Evolutionary conservation across 2,888 invertebrate genomes (phyloP).

Genomic region (Stomorhina lunata): DNA sequence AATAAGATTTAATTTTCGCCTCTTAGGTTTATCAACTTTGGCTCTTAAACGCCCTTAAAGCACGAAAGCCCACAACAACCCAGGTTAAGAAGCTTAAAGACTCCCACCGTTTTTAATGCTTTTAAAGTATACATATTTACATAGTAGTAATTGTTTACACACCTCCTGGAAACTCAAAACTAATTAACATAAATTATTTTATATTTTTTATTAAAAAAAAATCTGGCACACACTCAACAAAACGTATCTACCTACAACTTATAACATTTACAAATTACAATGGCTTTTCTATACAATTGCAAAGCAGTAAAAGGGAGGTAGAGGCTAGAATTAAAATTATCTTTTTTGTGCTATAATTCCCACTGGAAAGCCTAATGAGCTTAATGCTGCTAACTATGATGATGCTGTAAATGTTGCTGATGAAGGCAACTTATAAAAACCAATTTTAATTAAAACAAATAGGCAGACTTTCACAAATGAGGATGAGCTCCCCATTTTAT

Average conservation of each 20-base stretch:
- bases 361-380: conserved; percentile 41
- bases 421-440: conserved; percentile 15
- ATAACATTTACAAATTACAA: no score
- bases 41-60: background rate
- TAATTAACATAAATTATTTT: conserved; percentile 33
- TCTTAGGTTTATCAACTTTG: no score
- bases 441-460: conserved; percentile 55
- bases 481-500: background rate
- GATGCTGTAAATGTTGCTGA: background rate
- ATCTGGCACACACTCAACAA: background rate
- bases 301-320: background rate
- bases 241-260: no score
- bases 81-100: background rate
- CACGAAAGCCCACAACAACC: background rate
- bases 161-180: background rate
- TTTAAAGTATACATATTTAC: no score
- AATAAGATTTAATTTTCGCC: background rate
- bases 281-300: background rate
- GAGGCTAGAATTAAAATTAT: background rate
- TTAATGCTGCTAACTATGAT: conserved; percentile 6
- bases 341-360: background rate
- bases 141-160: background rate
- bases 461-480: conserved; percentile 40
- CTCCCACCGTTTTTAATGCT: background rate
- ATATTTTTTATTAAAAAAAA: background rate